A percentile compares a stretch with the other conserved stretches of the same genome.
These are phyloP conservation scores for Alfaro cultratus DNA, from an alignment of 2,797 vertebrate genomes.

Conservation along the genomic window DNA sequence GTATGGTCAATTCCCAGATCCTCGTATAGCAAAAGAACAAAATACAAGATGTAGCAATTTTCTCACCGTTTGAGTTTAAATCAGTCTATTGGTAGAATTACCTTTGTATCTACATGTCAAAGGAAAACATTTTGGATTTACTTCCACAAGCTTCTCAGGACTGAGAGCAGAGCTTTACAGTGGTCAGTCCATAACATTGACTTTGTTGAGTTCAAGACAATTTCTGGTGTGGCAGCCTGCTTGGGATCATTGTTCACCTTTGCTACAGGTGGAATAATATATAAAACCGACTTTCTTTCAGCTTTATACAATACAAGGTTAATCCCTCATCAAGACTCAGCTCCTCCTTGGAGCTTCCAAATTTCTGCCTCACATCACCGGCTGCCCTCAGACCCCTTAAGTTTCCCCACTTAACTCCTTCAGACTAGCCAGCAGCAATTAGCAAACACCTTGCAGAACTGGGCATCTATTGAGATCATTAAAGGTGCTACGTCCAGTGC, in stretches of 20 bases:
- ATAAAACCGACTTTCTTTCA: too few species aligned
- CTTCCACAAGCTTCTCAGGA: neutral
- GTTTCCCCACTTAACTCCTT: too few species aligned
- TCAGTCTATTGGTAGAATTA: neutral
- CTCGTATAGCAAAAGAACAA: neutral
- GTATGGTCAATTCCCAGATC: neutral
- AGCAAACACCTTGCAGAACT: too few species aligned
- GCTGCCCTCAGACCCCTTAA: too few species aligned
- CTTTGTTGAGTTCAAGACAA: neutral
- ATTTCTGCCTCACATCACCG: too few species aligned
- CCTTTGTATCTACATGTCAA: neutral
- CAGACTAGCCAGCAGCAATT: too few species aligned
- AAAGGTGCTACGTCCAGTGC: too few species aligned
- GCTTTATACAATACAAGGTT: too few species aligned
- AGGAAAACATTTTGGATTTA: neutral
- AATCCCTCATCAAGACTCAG: too few species aligned
- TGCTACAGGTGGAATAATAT: too few species aligned
- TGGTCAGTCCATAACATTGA: neutral
- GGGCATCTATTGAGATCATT: too few species aligned
- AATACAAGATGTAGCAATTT: neutral
- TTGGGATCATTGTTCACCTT: neutral
- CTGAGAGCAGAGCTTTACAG: neutral
- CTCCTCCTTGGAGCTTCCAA: too few species aligned
- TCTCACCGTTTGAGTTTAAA: neutral
- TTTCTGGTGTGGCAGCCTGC: neutral